phyloP scores from a whole-genome alignment of 2,888 invertebrate species.

The Drosophila seclusa region DNA sequence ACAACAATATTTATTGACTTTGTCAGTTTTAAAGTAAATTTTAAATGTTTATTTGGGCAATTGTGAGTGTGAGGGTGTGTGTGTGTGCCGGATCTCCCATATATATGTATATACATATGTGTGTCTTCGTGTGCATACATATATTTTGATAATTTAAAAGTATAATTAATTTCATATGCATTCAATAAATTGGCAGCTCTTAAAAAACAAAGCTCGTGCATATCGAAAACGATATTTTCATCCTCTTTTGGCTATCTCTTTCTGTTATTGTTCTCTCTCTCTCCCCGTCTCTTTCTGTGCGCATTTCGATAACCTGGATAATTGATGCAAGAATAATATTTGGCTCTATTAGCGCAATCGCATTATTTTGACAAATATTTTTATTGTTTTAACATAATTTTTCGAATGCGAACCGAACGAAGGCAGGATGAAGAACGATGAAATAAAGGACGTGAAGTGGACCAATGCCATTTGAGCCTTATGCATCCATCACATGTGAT shows the following conservation, averaged over 20 bases:
- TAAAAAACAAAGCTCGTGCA: slow-evolving; percentile 16
- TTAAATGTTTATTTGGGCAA: slow-evolving; percentile 74
- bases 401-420: slow-evolving; percentile 59
- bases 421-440: slow-evolving; percentile 11
- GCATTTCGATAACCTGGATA: slow-evolving; percentile 64
- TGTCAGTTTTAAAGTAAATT: slow-evolving; percentile 84
- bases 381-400: slow-evolving; percentile 83
- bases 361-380: slow-evolving; percentile 83
- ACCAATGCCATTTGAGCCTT: slow-evolving; percentile 10
- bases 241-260: not conserved
- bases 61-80: slow-evolving; percentile 34
- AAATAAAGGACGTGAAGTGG: slow-evolving; percentile 21
- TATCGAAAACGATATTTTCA: slow-evolving; percentile 10
- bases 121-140: slow-evolving; percentile 21
- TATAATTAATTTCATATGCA: slow-evolving; percentile 63
- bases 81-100: slow-evolving; percentile 20
- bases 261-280: not conserved
- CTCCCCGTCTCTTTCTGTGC: slow-evolving; percentile 12
- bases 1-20: slow-evolving; percentile 84
- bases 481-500: slow-evolving; percentile 8
- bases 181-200: slow-evolving; percentile 41
- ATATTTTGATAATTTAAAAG: slow-evolving; percentile 69
- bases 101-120: slow-evolving; percentile 30
- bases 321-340: slow-evolving; percentile 81
- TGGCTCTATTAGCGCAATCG: slow-evolving; percentile 82